Conservation (phyloP, 2,113 vertebrate species). For the Micronycteris hirsuta region DNA sequence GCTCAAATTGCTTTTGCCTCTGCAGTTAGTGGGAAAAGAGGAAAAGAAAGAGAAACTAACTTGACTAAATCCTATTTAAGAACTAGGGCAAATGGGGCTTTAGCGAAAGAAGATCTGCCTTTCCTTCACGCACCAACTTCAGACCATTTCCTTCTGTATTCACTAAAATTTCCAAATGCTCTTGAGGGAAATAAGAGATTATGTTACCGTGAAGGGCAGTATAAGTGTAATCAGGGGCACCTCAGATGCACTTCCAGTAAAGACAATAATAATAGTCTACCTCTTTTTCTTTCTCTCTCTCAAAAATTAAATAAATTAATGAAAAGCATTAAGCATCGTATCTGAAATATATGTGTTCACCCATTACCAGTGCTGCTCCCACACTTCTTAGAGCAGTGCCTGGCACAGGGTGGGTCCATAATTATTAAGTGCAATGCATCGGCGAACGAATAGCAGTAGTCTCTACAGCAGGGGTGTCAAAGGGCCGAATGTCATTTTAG, state of each 20-base stretch:
- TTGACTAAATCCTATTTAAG: constrained; percentile 36
- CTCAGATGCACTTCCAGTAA: background rate
- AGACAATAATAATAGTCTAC: background rate
- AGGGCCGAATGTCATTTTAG: too few species aligned
- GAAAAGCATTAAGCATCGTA: background rate
- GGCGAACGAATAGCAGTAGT: background rate
- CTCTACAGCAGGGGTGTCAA: background rate
- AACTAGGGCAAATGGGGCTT: constrained; percentile 50
- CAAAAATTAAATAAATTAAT: background rate
- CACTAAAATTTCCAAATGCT: background rate
- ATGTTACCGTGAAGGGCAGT: background rate
- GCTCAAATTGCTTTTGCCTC: background rate
- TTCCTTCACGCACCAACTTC: background rate
- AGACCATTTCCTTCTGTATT: background rate
- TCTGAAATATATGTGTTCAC: background rate
- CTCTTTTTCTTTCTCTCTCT: background rate
- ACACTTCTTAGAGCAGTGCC: background rate
- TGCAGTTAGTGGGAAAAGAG: background rate
- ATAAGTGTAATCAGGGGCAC: background rate
- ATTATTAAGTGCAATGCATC: background rate
- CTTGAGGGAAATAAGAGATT: background rate
- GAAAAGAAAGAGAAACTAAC: background rate
- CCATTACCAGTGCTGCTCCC: background rate
- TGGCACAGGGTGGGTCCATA: background rate
- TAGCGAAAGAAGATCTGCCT: constrained; percentile 41